These are phyloP conservation scores for Gallinago jamesoni DNA, from an alignment of 2,113 vertebrate genomes.

Conservation along the genomic window DNA sequence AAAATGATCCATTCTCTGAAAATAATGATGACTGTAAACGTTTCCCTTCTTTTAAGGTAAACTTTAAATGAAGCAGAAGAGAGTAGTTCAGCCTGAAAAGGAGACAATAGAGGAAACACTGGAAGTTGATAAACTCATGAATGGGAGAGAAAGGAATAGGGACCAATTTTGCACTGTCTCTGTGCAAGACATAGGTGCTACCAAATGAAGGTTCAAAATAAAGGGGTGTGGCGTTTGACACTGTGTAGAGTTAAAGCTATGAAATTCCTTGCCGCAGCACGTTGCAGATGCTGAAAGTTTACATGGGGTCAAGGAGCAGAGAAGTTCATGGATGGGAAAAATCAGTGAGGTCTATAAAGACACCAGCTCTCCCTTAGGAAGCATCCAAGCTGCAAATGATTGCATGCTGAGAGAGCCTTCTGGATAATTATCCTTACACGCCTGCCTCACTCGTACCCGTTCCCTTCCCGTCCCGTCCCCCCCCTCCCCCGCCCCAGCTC, in stretches of 20 bases:
- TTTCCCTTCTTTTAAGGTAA: neutral
- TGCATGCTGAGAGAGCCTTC: neutral
- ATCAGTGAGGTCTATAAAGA: neutral
- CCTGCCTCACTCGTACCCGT: neutral
- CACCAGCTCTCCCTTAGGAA: neutral
- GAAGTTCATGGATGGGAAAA: neutral
- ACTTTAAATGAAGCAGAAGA: neutral
- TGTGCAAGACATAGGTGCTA: too few relatives aligned
- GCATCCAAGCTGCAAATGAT: neutral
- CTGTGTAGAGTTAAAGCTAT: neutral
- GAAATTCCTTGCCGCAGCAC: neutral
- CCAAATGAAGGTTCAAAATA: neutral
- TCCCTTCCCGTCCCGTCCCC: too few relatives aligned
- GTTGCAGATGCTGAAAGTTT: neutral
- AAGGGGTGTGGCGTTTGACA: neutral
- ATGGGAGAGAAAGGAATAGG: neutral
- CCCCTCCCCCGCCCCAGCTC: too few relatives aligned
- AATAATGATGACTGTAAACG: neutral
- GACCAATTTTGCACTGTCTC: neutral
- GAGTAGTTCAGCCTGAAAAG: neutral
- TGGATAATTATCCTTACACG: neutral
- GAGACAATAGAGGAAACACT: neutral
- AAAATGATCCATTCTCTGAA: neutral
- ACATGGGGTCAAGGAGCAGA: neutral
- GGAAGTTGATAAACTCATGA: neutral